These are phyloP conservation scores for Coracias cyanogaster DNA, from an alignment of 2,797 vertebrate genomes.

Conservation along the genomic window DNA sequence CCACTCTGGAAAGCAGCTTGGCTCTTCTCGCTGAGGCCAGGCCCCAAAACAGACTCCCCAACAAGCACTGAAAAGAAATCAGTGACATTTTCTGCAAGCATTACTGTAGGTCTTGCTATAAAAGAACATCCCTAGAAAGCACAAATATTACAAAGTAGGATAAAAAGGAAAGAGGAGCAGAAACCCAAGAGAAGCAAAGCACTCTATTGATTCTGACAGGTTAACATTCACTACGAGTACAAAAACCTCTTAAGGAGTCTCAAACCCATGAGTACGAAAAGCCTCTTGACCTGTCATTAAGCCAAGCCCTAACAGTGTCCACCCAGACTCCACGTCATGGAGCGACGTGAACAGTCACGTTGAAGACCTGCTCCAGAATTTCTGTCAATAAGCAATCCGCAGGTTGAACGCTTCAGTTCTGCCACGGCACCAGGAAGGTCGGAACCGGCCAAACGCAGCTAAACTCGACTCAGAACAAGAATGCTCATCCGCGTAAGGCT, in stretches of 20 bases:
- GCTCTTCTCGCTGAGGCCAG: neutral
- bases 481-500: accelerated
- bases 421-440: neutral
- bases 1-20: neutral
- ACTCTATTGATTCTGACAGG: neutral
- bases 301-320: neutral
- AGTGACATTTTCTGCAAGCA: neutral
- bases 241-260: neutral
- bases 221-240: neutral
- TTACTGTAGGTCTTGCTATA: neutral
- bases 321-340: neutral
- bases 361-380: neutral
- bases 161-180: neutral
- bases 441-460: neutral
- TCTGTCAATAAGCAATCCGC: neutral
- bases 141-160: neutral
- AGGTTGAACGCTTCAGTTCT: neutral
- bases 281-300: neutral
- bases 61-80: neutral
- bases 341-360: neutral
- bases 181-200: neutral
- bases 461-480: neutral
- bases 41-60: neutral
- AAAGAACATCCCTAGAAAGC: neutral
- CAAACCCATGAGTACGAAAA: neutral